Percentiles rank a stretch among this genome's conserved stretches.
Evolutionary conservation across 2,113 vertebrate species (phyloP).

Genomic region (Fulmarus glacialis): DNA sequence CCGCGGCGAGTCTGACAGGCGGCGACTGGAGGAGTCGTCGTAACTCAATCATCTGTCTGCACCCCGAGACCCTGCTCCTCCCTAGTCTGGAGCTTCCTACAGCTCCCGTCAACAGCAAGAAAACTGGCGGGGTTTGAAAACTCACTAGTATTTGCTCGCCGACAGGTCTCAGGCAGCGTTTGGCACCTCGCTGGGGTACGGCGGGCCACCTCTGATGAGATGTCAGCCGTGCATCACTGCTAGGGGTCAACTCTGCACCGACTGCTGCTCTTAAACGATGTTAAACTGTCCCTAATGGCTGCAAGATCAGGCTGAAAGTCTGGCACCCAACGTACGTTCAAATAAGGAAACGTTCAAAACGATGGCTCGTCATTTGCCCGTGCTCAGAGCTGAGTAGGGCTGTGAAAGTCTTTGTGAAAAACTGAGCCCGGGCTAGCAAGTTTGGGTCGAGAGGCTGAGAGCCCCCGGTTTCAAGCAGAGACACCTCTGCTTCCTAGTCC

Average conservation of each 20-base stretch:
- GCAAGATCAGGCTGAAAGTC: background rate
- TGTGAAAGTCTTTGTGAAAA: background rate
- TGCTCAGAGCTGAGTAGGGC: background rate
- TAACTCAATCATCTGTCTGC: background rate
- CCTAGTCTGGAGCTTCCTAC: background rate
- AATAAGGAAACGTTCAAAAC: background rate
- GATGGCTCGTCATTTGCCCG: background rate
- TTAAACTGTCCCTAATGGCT: background rate
- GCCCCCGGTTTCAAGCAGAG: background rate
- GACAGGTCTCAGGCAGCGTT: fast-evolving
- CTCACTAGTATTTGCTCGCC: background rate
- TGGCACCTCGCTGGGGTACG: fast-evolving
- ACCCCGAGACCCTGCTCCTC: background rate
- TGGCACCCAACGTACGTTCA: background rate
- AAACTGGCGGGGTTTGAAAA: background rate
- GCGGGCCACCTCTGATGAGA: background rate
- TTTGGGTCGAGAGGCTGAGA: background rate
- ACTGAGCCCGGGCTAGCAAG: background rate
- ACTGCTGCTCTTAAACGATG: background rate
- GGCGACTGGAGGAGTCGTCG: background rate
- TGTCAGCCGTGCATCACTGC: background rate
- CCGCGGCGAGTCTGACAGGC: background rate
- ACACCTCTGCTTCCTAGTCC: background rate
- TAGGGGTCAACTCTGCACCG: fast-evolving
- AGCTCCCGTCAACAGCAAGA: background rate